Evolutionary conservation across 1,140 invertebrate species (phyloP), one percentile per base, ranked within the genome.

Genomic region (Ceratoteleas bidentatus): DNA sequence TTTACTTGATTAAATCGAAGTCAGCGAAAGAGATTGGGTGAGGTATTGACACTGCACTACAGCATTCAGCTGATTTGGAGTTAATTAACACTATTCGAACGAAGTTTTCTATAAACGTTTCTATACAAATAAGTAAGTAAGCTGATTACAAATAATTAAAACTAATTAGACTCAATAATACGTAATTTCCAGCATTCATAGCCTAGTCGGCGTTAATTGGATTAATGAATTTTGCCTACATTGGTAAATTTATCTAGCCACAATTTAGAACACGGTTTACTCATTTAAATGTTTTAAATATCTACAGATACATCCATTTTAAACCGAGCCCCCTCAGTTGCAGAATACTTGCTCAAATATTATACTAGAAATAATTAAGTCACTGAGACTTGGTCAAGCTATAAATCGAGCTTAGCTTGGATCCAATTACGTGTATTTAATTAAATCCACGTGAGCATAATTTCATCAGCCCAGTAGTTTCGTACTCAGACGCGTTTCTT

Each of bases 371-470:
- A 66, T 66, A 54, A 66, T 56, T 33, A 54, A 53, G 14, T 66
- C 62, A 56, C 36, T 13, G 16, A 11, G 15, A 54, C 50, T 66
- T 45, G 52, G 62, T 66, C 52, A 66, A 56, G 38, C 8, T 24
- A 38, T 68, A 68, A 57, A 58, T 68, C 36, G n/a, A 24, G 6
- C 36, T 50, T 14, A 10, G 36, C 57, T 68, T 68, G 57, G 43
- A 45, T 14, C 43, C 32, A 68, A 58, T 68, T 45, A 47, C 54
- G 45, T 56, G 50, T n/a, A 45, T 66, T 47, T 70, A 70, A 70
- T 70, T 70, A 70, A 61, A 53, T 60, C 33, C 34, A n/a, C 15
- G 10, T 6, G 15, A 70, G 34, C n/a, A 13, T 58, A 58, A 58
- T 57, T 49, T 68, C 40, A 13, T 36, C 49, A 34, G 38, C 36